phyloP scores from a whole-genome alignment of 1,140 invertebrate species.

The Wasmannia auropunctata region DNA sequence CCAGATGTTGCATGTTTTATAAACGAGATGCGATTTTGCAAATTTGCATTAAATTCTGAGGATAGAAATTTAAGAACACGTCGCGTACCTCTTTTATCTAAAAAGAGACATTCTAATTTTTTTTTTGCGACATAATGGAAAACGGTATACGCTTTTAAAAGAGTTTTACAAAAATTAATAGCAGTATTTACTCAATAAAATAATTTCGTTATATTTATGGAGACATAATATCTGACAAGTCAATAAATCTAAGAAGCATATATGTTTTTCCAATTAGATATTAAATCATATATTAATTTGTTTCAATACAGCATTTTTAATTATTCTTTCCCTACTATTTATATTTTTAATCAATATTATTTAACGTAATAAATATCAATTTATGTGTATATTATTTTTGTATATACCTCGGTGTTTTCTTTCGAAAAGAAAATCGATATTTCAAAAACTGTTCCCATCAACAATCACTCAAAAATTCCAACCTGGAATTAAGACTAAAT shows the following conservation, averaged over 20 bases:
- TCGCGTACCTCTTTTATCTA: background rate
- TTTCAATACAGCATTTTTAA: background rate
- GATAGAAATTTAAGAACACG: background rate
- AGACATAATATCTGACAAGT: background rate
- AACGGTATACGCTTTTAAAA: background rate
- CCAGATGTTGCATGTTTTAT: slow-evolving; percentile 28
- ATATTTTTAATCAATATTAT: background rate
- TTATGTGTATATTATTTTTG: background rate
- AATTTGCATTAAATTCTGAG: slow-evolving; percentile 41
- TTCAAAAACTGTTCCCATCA: background rate
- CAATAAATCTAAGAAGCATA: background rate
- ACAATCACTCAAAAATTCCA: background rate
- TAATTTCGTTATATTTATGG: background rate
- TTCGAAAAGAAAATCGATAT: background rate
- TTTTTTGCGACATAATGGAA: background rate
- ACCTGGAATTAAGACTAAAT: background rate
- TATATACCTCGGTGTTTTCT: background rate
- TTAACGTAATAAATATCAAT: too few relatives aligned
- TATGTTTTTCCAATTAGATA: background rate
- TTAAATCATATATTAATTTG: background rate
- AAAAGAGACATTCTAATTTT: background rate
- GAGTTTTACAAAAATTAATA: background rate
- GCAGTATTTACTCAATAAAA: background rate
- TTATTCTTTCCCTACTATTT: background rate
- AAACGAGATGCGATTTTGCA: slow-evolving; percentile 17